phyloP scores from a whole-genome alignment of 2,797 vertebrate species.

The Myotis findleyi region DNA sequence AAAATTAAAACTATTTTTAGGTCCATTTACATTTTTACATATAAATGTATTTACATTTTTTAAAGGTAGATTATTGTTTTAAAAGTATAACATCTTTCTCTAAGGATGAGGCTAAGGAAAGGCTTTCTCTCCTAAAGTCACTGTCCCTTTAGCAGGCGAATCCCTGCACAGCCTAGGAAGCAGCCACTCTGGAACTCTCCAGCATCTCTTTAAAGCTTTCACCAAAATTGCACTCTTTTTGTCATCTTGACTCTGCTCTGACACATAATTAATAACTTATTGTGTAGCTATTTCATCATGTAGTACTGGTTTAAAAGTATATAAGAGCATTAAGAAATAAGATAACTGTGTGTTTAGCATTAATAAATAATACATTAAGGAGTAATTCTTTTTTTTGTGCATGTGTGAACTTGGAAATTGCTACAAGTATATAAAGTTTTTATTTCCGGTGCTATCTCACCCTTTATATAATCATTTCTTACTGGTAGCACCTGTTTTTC shows the following conservation, averaged over 20 bases:
- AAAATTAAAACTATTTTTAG: neutral
- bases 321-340: constrained; percentile 67
- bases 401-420: constrained; percentile 36
- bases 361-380: constrained; percentile 71
- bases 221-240: constrained; percentile 59
- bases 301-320: constrained; percentile 70
- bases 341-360: constrained; percentile 68
- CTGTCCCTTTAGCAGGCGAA: neutral
- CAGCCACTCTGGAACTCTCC: neutral
- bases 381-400: constrained; percentile 55
- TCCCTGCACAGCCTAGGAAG: neutral
- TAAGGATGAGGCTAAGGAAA: neutral
- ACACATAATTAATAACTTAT: constrained; percentile 78
- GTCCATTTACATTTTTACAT: neutral
- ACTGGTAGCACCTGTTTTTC: constrained; percentile 40
- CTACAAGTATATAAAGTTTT: constrained; percentile 49
- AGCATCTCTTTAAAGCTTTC: neutral
- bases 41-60: neutral
- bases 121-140: neutral
- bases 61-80: neutral
- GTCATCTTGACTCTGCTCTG: constrained; percentile 59
- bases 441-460: constrained; percentile 41
- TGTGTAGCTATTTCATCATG: constrained; percentile 71
- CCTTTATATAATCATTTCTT: constrained; percentile 74
- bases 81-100: neutral